phyloP scores from a whole-genome alignment of 2,113 vertebrate genomes.

The Pedetes capensis region DNA sequence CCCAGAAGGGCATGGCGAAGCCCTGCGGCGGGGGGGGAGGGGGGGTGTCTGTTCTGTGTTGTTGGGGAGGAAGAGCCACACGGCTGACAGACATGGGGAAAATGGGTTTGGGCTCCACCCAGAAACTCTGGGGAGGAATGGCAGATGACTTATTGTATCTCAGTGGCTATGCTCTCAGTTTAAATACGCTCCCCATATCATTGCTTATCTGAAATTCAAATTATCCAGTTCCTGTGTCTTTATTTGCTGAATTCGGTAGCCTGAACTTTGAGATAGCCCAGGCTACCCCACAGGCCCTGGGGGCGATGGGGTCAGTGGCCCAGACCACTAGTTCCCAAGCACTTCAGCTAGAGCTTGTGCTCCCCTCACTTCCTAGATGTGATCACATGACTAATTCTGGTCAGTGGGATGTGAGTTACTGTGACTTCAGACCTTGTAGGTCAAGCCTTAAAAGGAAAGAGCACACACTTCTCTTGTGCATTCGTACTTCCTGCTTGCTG shows the following conservation, averaged over 20 bases:
- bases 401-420: background rate
- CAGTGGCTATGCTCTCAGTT: background rate
- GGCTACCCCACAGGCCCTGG: background rate
- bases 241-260: background rate
- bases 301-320: background rate
- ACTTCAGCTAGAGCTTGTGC: background rate
- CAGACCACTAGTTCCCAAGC: background rate
- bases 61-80: background rate
- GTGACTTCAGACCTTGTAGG: background rate
- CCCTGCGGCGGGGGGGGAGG: too few species aligned
- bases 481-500: background rate
- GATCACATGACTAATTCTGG: too few species aligned
- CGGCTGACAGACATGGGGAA: background rate
- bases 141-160: background rate
- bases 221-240: background rate
- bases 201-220: background rate
- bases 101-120: background rate
- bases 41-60: fast-evolving
- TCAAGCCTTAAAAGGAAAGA: background rate
- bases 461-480: background rate
- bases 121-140: background rate
- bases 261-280: background rate
- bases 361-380: background rate
- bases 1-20: background rate
- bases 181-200: background rate